These are phyloP conservation scores for Acridotheres tristis DNA, from an alignment of 2,797 vertebrate genomes.

Conservation along the genomic window DNA sequence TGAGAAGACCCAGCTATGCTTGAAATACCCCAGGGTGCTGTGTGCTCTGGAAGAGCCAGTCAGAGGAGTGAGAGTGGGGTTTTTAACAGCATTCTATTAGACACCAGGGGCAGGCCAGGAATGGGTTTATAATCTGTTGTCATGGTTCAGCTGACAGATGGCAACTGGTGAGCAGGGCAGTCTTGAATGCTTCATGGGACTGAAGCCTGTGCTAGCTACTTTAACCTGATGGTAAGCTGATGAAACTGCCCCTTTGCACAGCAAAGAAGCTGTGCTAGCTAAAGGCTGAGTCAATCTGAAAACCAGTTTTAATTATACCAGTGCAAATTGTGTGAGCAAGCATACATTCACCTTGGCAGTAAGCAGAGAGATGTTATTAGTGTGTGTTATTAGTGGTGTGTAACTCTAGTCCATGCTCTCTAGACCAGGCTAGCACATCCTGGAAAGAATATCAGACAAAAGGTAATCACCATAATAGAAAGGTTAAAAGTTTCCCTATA, in stretches of 20 bases:
- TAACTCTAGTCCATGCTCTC: neutral
- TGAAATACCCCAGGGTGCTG: neutral
- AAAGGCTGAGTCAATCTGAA: neutral
- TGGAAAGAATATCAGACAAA: neutral
- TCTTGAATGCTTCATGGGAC: neutral
- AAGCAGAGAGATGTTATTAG: neutral
- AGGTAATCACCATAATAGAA: neutral
- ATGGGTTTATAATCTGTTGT: slow-evolving; percentile 18
- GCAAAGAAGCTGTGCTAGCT: neutral
- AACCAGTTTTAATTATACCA: neutral
- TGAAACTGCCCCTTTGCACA: neutral
- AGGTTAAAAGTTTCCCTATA: neutral
- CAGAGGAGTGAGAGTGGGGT: neutral
- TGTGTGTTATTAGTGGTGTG: neutral
- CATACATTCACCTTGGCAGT: neutral
- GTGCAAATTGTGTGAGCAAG: neutral
- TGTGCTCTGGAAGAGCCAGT: neutral
- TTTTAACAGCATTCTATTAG: slow-evolving; percentile 31
- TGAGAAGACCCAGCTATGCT: neutral
- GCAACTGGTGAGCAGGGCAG: neutral
- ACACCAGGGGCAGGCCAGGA: neutral
- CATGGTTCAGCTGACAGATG: slow-evolving; percentile 41
- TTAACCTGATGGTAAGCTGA: neutral
- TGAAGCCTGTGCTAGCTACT: neutral
- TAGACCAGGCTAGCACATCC: neutral